A percentile compares a stretch with the other conserved stretches of the same genome.
These are phyloP conservation scores for Dromaius novaehollandiae DNA, from an alignment of 2,113 vertebrate species.

Conservation along the genomic window DNA sequence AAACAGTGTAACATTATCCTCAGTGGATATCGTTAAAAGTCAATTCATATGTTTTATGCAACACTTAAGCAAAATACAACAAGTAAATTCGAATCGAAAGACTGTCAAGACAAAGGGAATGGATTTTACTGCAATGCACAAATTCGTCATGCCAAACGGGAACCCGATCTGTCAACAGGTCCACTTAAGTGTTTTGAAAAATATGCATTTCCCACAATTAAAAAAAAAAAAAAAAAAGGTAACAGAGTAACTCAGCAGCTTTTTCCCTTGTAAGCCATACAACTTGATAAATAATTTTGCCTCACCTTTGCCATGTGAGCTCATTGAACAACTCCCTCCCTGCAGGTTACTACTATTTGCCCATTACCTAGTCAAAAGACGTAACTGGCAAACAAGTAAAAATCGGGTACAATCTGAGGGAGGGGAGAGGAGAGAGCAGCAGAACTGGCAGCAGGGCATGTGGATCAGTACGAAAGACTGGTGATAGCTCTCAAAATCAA, in stretches of 20 bases:
- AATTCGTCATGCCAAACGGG: background rate
- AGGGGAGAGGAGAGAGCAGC: background rate
- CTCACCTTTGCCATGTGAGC: background rate
- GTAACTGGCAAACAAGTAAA: background rate
- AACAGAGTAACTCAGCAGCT: background rate
- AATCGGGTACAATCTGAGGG: background rate
- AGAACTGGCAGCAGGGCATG: background rate
- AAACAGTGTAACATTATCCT: background rate
- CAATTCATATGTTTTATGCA: background rate
- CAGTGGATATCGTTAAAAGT: background rate
- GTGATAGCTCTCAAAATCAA: background rate
- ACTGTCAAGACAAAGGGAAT: background rate
- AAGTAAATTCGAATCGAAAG: background rate
- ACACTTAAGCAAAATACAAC: background rate
- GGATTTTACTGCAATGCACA: background rate
- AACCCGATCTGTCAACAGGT: background rate
- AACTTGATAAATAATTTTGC: background rate
- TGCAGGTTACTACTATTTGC: background rate
- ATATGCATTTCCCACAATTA: accelerated
- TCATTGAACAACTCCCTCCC: background rate
- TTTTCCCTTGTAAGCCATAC: background rate
- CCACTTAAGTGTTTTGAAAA: background rate
- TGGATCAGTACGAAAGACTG: background rate
- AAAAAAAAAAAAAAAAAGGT: background rate
- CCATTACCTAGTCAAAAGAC: background rate